phyloP scores from a whole-genome alignment of 35 echinoderm and acorn worm genomes.

The Apostichopus japonicus region DNA sequence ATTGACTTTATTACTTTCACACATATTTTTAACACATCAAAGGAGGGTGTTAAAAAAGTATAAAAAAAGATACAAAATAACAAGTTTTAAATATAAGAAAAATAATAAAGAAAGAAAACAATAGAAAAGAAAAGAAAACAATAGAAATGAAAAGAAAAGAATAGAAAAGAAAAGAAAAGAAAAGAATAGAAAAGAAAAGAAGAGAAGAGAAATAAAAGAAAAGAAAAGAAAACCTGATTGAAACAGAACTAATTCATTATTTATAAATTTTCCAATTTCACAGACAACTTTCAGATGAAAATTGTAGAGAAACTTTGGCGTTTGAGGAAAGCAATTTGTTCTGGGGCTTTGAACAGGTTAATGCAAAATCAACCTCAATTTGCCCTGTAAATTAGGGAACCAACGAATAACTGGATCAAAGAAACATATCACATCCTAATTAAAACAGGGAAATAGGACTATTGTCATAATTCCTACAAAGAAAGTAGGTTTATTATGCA shows the following conservation, averaged over 20 bases:
- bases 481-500: constrained; percentile 65
- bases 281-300: background rate
- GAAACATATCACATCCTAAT: constrained; percentile 50
- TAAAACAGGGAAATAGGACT: constrained; percentile 59
- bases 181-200: background rate
- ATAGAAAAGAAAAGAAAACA: no score
- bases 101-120: no score
- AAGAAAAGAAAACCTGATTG: background rate
- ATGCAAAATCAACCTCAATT: constrained; percentile 33
- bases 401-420: constrained; percentile 44
- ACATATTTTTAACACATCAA: no score
- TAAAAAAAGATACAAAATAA: background rate
- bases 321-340: background rate
- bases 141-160: no score
- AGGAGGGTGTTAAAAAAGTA: no score
- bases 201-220: background rate
- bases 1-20: no score
- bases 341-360: constrained; percentile 2
- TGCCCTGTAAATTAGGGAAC: constrained; percentile 47
- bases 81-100: background rate
- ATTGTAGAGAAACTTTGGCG: background rate
- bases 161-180: no score
- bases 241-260: background rate
- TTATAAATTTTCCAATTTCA: background rate
- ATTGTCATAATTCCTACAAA: constrained; percentile 55